Evolutionary conservation across 1,140 invertebrate genomes (phyloP).

Genomic region (Drosophila varians): DNA sequence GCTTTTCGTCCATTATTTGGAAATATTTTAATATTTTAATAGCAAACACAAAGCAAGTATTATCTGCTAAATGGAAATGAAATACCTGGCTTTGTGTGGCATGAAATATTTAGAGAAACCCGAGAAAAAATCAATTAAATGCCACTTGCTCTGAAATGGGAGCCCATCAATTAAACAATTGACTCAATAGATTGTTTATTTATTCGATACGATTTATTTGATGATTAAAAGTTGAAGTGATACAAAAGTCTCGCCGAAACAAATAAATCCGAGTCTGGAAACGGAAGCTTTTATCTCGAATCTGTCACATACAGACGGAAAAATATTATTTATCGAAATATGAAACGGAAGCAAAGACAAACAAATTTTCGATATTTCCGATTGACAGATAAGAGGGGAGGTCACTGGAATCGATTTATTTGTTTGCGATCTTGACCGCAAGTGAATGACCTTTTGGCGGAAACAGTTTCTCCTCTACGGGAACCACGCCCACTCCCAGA

Average conservation of each 20-base stretch:
- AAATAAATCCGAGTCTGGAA: conserved; percentile 6
- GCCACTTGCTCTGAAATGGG: background rate
- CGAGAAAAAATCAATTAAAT: background rate
- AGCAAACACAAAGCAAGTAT: background rate
- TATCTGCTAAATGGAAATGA: background rate
- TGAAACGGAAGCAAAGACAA: conserved; percentile 20
- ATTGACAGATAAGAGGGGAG: conserved; percentile 11
- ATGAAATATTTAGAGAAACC: background rate
- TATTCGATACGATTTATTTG: background rate
- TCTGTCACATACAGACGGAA: conserved; percentile 2
- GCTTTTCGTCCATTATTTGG: background rate
- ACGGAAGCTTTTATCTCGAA: background rate
- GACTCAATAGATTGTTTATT: background rate
- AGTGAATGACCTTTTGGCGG: conserved; percentile 68
- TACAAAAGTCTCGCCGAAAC: too few relatives aligned
- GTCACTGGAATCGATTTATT: conserved; percentile 12
- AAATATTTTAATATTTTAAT: background rate
- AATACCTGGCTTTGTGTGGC: background rate
- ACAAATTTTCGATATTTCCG: conserved; percentile 2
- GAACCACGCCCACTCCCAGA: conserved; percentile 53
- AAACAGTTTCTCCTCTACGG: conserved; percentile 31
- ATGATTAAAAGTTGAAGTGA: conserved; percentile 2
- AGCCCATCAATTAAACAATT: background rate
- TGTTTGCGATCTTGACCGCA: conserved; percentile 29
- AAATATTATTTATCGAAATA: conserved; percentile 27